phyloP scores from a whole-genome alignment of 2,888 invertebrate species.

The Endomychus coccineus region DNA sequence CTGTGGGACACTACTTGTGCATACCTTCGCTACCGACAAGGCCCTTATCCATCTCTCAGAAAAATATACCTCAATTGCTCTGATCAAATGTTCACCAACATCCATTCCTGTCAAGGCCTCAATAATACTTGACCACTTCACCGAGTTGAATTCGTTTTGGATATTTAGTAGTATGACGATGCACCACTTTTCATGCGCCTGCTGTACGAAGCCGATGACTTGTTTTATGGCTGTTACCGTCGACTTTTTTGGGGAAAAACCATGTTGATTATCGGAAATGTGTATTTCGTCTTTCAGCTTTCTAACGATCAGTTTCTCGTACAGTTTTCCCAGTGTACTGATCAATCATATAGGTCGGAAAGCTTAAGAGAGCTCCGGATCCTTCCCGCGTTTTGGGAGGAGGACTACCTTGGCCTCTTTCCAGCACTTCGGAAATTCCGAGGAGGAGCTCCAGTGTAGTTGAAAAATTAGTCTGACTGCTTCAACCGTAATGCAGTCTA shows the following conservation, averaged over 20 bases:
- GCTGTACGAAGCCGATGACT: neutral
- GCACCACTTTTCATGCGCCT: too few species aligned
- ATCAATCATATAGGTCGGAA: slow-evolving; percentile 20
- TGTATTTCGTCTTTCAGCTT: slow-evolving; percentile 10
- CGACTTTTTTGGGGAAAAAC: slow-evolving; percentile 15
- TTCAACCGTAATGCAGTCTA: slow-evolving; percentile 22
- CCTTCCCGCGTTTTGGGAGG: slow-evolving; percentile 10
- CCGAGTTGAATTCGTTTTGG: too few species aligned
- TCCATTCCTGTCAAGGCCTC: slow-evolving; percentile 1
- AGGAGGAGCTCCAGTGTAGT: slow-evolving; percentile 6
- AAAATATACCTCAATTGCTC: slow-evolving; percentile 3
- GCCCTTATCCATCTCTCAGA: slow-evolving; percentile 3
- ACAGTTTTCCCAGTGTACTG: slow-evolving; percentile 13
- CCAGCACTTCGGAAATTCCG: slow-evolving; percentile 19
- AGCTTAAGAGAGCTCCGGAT: neutral
- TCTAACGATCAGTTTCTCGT: slow-evolving; percentile 12
- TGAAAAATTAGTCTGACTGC: slow-evolving; percentile 15
- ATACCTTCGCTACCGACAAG: neutral
- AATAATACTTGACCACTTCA: too few species aligned
- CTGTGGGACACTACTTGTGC: too few species aligned
- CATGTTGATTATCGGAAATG: slow-evolving; percentile 13
- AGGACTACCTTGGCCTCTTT: slow-evolving; percentile 21
- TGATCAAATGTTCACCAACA: neutral
- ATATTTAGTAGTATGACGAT: too few species aligned
- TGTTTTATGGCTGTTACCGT: slow-evolving; percentile 4